phyloP scores from a whole-genome alignment of 2,113 vertebrate species.

The Turnix velox region DNA sequence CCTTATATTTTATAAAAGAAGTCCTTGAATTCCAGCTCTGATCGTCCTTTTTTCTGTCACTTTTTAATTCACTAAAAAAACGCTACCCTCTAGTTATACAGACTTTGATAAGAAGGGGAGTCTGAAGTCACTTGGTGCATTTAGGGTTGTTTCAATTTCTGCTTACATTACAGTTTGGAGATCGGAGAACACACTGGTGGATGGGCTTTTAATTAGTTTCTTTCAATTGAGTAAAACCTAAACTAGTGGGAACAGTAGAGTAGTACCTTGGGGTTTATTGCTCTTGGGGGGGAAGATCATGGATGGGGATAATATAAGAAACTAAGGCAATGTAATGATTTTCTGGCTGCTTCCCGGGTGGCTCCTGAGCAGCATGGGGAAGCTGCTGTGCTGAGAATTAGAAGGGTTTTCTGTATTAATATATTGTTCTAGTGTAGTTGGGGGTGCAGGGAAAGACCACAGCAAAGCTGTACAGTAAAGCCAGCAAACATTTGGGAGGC shows the following conservation, averaged over 20 bases:
- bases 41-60: neutral
- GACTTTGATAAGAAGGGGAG: neutral
- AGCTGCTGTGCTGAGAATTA: neutral
- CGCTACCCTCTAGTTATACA: neutral
- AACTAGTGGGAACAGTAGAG: neutral
- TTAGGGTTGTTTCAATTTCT: neutral
- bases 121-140: neutral
- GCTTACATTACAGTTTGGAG: neutral
- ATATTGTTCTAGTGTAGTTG: neutral
- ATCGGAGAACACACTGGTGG: neutral
- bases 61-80: neutral
- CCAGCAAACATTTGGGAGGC: neutral
- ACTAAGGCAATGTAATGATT: neutral
- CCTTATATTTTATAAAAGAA: neutral
- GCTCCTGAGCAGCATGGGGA: neutral
- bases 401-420: neutral
- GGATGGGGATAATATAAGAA: neutral
- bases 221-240: neutral
- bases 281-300: fast-evolving
- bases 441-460: neutral
- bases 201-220: neutral
- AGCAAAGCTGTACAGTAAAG: neutral
- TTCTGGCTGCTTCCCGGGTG: neutral
- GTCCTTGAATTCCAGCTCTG: neutral
- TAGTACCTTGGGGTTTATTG: neutral